phyloP scores from a whole-genome alignment of 2,797 vertebrate genomes.

The Morus bassanus region DNA sequence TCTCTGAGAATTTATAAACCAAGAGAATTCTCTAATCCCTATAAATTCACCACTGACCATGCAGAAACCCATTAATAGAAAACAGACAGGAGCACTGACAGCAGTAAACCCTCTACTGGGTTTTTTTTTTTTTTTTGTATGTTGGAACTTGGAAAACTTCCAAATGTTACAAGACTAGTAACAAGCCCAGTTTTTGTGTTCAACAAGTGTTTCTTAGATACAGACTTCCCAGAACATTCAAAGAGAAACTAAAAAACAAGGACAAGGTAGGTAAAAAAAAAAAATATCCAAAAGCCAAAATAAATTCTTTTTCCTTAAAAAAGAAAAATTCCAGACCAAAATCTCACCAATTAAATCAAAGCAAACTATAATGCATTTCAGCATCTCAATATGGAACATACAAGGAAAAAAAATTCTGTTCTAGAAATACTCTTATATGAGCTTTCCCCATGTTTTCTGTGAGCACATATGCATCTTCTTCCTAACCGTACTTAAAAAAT shows the following conservation, averaged over 20 bases:
- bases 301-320: neutral
- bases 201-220: neutral
- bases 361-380: neutral
- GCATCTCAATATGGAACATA: neutral
- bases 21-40: neutral
- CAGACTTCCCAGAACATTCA: neutral
- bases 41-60: neutral
- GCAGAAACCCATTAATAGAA: accelerated
- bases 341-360: neutral
- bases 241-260: neutral
- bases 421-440: neutral
- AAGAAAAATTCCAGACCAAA: neutral
- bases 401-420: neutral
- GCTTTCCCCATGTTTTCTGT: neutral
- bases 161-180: neutral
- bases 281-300: neutral
- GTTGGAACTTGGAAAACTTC: neutral
- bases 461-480: neutral
- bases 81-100: neutral
- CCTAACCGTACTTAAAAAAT: neutral
- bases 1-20: neutral
- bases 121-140: neutral
- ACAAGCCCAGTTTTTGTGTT: neutral
- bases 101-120: neutral
- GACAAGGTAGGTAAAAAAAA: neutral